phyloP scores from a whole-genome alignment of 1,140 invertebrate genomes.

The Bombyx mandarina region DNA sequence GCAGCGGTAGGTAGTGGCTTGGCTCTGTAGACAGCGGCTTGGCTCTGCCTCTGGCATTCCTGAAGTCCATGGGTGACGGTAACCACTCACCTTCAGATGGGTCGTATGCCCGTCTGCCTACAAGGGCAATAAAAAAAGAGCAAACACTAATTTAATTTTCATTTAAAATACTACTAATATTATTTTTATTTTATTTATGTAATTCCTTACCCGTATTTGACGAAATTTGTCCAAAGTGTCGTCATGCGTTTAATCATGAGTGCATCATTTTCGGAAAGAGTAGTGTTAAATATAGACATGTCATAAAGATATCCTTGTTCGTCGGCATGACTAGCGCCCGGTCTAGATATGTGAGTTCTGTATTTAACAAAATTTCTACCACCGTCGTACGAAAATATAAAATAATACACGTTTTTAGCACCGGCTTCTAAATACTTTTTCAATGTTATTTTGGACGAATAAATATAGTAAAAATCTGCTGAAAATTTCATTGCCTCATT shows the following conservation, averaged over 20 bases:
- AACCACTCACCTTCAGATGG: too few species aligned
- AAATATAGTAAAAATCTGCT: conserved; percentile 1
- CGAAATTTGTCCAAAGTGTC: conserved; percentile 3
- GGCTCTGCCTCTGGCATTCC: too few species aligned
- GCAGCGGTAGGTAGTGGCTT: too few species aligned
- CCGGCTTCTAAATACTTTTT: conserved; percentile 6
- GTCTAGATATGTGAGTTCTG: not conserved
- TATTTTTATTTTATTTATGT: too few species aligned
- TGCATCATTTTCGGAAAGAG: conserved; percentile 18
- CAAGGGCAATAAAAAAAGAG: too few species aligned
- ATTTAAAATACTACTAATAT: too few species aligned
- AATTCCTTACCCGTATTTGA: conserved; percentile 1
- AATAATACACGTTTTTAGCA: conserved; percentile 7
- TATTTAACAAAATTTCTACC: conserved; percentile 8
- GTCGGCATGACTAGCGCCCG: conserved; percentile 6
- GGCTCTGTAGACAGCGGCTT: too few species aligned
- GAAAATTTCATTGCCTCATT: conserved; percentile 10
- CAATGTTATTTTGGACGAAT: conserved; percentile 1
- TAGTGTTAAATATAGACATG: conserved; percentile 9
- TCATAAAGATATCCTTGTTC: conserved; percentile 15
- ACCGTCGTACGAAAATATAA: conserved; percentile 9
- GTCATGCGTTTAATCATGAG: conserved; percentile 8
- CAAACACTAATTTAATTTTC: too few species aligned
- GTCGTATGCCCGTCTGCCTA: too few species aligned
- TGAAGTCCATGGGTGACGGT: too few species aligned